These are phyloP conservation scores for Cheracebus regulus DNA, from an alignment of 2,797 vertebrate genomes.

Conservation along the genomic window DNA sequence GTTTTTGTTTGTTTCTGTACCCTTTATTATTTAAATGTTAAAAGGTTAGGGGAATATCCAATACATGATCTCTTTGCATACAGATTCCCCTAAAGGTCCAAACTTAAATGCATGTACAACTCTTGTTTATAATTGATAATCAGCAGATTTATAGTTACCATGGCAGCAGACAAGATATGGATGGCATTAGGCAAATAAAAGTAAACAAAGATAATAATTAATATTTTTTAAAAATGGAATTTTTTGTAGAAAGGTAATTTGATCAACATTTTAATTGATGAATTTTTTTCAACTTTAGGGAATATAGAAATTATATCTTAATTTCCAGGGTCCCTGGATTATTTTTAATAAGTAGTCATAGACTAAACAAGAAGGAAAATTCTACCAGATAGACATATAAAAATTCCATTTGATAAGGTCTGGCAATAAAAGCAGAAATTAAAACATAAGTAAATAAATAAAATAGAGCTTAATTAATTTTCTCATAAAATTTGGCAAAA, in stretches of 20 bases:
- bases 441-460: not conserved
- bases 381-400: not conserved
- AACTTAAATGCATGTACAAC: not conserved
- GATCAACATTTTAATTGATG: not conserved
- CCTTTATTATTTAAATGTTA: not conserved
- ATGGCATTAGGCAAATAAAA: conserved; percentile 1
- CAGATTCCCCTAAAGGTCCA: not conserved
- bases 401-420: not conserved
- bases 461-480: not conserved
- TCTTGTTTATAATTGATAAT: conserved; percentile 15
- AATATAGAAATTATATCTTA: not conserved
- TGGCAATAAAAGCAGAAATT: not conserved
- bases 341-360: not conserved
- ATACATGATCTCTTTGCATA: not conserved
- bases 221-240: not conserved
- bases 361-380: not conserved
- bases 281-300: not conserved
- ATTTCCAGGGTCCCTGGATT: not conserved
- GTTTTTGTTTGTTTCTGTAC: conserved; percentile 17
- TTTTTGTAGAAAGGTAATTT: not conserved
- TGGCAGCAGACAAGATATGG: not conserved
- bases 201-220: not conserved
- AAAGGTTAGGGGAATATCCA: not conserved
- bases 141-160: not conserved
- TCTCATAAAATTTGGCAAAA: not conserved